phyloP scores from a whole-genome alignment of 1,140 invertebrate genomes.

The Drosophila leontia region DNA sequence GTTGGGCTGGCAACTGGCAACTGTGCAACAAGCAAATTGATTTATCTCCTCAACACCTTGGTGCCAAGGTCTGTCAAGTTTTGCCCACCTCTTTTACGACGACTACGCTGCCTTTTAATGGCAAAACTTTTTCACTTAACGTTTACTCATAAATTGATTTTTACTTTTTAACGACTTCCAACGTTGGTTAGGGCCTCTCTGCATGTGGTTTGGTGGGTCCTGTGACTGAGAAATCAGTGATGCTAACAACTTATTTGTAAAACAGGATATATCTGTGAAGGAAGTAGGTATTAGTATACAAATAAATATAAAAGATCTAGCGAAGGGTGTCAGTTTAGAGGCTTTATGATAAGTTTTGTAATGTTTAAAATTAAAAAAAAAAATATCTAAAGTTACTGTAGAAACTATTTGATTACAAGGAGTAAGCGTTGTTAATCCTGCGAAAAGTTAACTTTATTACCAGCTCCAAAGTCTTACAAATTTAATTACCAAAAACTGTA shows the following conservation, averaged over 20 bases:
- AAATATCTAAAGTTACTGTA: not conserved
- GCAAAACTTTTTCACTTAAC: slow-evolving; percentile 83
- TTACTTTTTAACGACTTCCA: slow-evolving; percentile 79
- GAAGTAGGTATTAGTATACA: not conserved
- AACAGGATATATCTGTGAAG: no score
- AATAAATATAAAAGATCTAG: not conserved
- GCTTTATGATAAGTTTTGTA: no score
- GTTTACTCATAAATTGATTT: slow-evolving; percentile 84
- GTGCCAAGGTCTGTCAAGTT: slow-evolving; percentile 53
- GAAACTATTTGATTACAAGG: not conserved
- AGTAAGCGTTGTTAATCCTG: no score
- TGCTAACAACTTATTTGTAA: not conserved
- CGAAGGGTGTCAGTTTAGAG: not conserved
- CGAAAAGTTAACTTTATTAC: no score
- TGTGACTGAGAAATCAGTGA: slow-evolving; percentile 8
- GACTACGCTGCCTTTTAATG: slow-evolving; percentile 66
- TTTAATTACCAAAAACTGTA: not conserved
- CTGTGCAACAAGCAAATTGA: slow-evolving; percentile 82
- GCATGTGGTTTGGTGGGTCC: slow-evolving; percentile 14
- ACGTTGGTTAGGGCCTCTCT: slow-evolving; percentile 9
- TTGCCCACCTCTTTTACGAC: slow-evolving; percentile 33
- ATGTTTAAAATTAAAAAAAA: not conserved
- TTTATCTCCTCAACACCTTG: slow-evolving; percentile 79
- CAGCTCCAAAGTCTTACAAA: no score
- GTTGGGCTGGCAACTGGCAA: slow-evolving; percentile 64